Percentiles rank a stretch among this genome's conserved stretches.
These are phyloP conservation scores for Petrophora chlorosata DNA, from an alignment of 2,888 invertebrate genomes.

Conservation along the genomic window DNA sequence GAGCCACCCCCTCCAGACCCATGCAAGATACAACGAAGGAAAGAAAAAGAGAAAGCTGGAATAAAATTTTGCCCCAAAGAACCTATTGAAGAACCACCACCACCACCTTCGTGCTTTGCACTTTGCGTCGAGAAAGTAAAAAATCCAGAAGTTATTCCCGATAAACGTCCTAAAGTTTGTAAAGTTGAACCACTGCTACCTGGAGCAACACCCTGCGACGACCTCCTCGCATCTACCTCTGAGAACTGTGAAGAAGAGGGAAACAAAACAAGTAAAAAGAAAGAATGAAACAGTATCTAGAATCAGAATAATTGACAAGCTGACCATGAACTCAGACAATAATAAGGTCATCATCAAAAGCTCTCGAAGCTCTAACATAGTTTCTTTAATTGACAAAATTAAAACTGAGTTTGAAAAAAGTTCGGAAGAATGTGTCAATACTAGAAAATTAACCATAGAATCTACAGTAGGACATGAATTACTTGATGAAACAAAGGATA, in stretches of 20 bases:
- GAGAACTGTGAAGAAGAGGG: slow-evolving; percentile 43
- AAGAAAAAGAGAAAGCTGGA: slow-evolving; percentile 52
- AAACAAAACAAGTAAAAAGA: slow-evolving; percentile 49
- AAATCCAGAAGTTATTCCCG: slow-evolving; percentile 46
- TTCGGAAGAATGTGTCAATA: slow-evolving; percentile 35
- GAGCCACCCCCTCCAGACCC: slow-evolving; percentile 50
- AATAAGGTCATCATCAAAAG: slow-evolving; percentile 19
- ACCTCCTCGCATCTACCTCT: slow-evolving; percentile 51
- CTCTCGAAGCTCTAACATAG: slow-evolving; percentile 29
- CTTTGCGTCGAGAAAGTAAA: slow-evolving; percentile 65
- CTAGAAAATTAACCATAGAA: slow-evolving; percentile 40
- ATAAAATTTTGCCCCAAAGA: slow-evolving; percentile 54
- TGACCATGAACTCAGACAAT: slow-evolving; percentile 8
- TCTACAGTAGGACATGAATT: slow-evolving; percentile 28
- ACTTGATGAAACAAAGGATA: slow-evolving; percentile 30
- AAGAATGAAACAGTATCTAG: slow-evolving; percentile 54
- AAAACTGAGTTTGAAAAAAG: slow-evolving; percentile 34
- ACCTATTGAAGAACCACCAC: slow-evolving; percentile 40
- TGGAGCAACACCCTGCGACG: slow-evolving; percentile 49
- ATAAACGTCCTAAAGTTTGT: slow-evolving; percentile 44
- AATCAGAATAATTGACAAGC: slow-evolving; percentile 48
- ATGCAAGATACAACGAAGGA: slow-evolving; percentile 51
- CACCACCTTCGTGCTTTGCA: slow-evolving; percentile 48
- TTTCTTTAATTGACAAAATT: slow-evolving; percentile 45
- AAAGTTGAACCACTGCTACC: slow-evolving; percentile 47